Evolutionary conservation across 2,797 vertebrate species (phyloP), one percentile per base, ranked within the genome.

Genomic region (Cheirogaleus major): DNA sequence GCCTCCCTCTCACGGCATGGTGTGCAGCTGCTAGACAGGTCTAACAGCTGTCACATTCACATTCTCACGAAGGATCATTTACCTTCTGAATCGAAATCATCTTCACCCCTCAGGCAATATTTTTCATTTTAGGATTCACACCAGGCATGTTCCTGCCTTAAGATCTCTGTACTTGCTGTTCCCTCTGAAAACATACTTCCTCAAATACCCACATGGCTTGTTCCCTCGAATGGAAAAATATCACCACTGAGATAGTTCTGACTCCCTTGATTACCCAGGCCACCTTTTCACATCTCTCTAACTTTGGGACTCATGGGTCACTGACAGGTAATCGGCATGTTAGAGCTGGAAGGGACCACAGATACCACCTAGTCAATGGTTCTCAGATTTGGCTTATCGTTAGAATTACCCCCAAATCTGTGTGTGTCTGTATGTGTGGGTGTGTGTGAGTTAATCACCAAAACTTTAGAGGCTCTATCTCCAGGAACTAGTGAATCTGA

Each of bases 261-360:
- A 50, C 23, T 73, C n/a, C 57, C 13, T 43, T 57, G 57, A 82
- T 20, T 35, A 70, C 38, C 10, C 43, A 32, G 25, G 72, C 57
- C 17, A 15, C 23, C 13, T 89, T 35, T 92, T 75, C 52, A 65
- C 25, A 61, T 93, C 52, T 97, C 55, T 75, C 89, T 48, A 63
- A 38, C n/a, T 92, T 6, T 43, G 63, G 35, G 41, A 45, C 76
- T 82, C 52, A 7, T 20, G 1, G 8, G 45, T 80, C 76, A 67
- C 52, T n/a, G n/a, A 69, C n/a, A 67, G 57, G 85, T 38, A 30
- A 84, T 84, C 20, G n/a, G 52, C 67, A 76, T 43, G 23, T 72
- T 41, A 45, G n/a, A 82, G 69, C 38, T 43, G 12, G 27, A 73
- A 93, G 75, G 35, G 27, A 65, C 55, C n/a, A 38, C 35, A 55